phyloP scores from a whole-genome alignment of 2,888 invertebrate genomes.

The Troides oblongomaculatus region DNA sequence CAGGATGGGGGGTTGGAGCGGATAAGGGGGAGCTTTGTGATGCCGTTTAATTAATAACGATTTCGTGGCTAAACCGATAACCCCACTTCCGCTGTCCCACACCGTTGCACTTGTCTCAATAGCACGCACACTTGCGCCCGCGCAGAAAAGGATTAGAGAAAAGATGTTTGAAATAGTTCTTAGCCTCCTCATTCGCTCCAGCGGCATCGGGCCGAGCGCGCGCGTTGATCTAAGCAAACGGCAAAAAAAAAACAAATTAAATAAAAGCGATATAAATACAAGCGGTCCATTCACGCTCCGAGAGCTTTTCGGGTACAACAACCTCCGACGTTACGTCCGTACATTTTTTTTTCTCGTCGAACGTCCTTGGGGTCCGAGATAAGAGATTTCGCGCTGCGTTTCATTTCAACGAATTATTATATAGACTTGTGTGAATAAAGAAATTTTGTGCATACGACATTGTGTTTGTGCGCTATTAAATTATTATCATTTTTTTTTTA shows the following conservation, averaged over 20 bases:
- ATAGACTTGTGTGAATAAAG: constrained; percentile 1
- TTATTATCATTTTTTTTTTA: not conserved
- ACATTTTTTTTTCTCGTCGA: constrained; percentile 44
- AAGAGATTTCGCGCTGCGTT: not conserved
- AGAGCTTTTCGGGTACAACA: constrained; percentile 57
- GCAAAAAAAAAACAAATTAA: constrained; percentile 39
- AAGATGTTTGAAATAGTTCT: constrained; percentile 78
- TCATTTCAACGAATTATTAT: too few relatives aligned
- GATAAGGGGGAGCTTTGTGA: constrained; percentile 7
- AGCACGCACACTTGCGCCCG: constrained; percentile 58
- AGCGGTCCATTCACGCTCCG: constrained; percentile 66
- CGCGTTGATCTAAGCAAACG: constrained; percentile 46
- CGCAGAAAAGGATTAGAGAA: constrained; percentile 74
- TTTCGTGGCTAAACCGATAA: constrained; percentile 45
- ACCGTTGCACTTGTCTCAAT: constrained; percentile 49
- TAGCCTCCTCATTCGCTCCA: constrained; percentile 72
- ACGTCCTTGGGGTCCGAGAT: constrained; percentile 56
- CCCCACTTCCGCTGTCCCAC: constrained; percentile 51
- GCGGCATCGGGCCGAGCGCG: constrained; percentile 67
- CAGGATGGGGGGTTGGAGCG: not conserved
- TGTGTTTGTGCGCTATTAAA: constrained; percentile 12
- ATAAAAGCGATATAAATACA: constrained; percentile 43
- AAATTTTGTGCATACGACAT: constrained; percentile 16
- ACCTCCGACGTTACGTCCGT: constrained; percentile 55
- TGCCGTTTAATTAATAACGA: constrained; percentile 42